phyloP scores from a whole-genome alignment of 2,888 invertebrate species.

The Trachelus troglodyta region DNA sequence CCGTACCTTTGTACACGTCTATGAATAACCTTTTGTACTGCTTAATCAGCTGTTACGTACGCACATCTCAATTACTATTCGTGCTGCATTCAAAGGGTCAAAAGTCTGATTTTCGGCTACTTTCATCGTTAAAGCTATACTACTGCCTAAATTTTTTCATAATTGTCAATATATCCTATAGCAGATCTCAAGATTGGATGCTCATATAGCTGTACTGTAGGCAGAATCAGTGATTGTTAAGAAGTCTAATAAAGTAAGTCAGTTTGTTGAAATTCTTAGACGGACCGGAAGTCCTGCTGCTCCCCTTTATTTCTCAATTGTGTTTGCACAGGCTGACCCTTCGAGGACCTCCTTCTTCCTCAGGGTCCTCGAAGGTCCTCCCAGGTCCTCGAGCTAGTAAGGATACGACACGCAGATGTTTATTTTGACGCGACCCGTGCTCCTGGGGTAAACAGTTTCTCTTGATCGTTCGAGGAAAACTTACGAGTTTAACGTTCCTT shows the following conservation, averaged over 20 bases:
- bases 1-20: slow-evolving; percentile 42
- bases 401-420: slow-evolving; percentile 48
- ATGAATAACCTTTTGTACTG: slow-evolving; percentile 43
- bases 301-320: slow-evolving; percentile 16
- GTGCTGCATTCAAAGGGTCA: slow-evolving; percentile 27
- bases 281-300: slow-evolving; percentile 34
- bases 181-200: not conserved
- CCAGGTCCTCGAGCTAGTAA: slow-evolving; percentile 31
- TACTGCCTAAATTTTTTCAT: not conserved
- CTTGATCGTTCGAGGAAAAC: slow-evolving; percentile 2
- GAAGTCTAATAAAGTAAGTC: not conserved
- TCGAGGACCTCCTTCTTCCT: slow-evolving; percentile 26
- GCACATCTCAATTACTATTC: slow-evolving; percentile 30
- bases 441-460: slow-evolving; percentile 7
- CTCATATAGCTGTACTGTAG: not conserved
- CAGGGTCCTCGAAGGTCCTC: slow-evolving; percentile 30
- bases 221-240: not conserved
- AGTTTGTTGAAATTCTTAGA: not conserved
- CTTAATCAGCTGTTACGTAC: slow-evolving; percentile 59
- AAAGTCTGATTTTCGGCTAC: not conserved
- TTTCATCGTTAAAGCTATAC: not conserved
- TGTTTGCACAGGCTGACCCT: slow-evolving; percentile 48
- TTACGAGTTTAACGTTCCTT: not conserved
- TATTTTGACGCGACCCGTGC: slow-evolving; percentile 45
- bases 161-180: not conserved